phyloP scores from a whole-genome alignment of 2,888 invertebrate genomes.

The Teinopalpus imperialis region DNA sequence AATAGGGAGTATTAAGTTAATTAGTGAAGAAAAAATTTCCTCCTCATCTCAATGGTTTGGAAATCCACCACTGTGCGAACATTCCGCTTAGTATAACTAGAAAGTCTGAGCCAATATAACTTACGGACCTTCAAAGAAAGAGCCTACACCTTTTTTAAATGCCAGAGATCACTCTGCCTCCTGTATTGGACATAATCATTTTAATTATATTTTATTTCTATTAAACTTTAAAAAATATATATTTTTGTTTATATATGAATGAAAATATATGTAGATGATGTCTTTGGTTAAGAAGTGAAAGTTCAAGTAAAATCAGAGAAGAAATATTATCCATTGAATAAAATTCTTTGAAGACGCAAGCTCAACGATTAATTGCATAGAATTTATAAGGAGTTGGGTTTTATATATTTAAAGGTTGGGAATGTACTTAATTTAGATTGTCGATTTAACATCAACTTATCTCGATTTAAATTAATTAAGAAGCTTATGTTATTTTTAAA shows the following conservation, averaged over 20 bases:
- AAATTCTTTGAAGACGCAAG: neutral
- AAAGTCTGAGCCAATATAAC: no score
- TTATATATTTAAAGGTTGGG: slow-evolving; percentile 26
- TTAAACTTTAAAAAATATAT: no score
- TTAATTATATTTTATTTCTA: no score
- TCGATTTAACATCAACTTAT: slow-evolving; percentile 19
- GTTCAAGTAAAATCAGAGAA: neutral
- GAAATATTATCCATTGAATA: neutral
- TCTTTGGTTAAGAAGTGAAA: neutral
- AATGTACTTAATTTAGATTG: slow-evolving; percentile 29
- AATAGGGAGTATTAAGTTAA: no score
- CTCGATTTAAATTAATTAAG: slow-evolving; percentile 16
- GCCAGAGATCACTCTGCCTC: no score
- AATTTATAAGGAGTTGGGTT: slow-evolving; percentile 41
- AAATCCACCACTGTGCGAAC: no score
- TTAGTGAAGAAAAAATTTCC: no score
- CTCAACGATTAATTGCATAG: slow-evolving; percentile 34
- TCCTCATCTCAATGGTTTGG: no score
- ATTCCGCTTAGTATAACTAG: no score
- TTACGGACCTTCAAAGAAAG: no score
- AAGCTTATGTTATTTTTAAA: slow-evolving; percentile 17
- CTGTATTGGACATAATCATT: no score
- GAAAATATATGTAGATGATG: neutral
- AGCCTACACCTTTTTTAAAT: no score
- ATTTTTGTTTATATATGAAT: neutral